Base-by-base conservation (phyloP, 2,888 invertebrate genomes). In the Hemithea aestivaria region DNA sequence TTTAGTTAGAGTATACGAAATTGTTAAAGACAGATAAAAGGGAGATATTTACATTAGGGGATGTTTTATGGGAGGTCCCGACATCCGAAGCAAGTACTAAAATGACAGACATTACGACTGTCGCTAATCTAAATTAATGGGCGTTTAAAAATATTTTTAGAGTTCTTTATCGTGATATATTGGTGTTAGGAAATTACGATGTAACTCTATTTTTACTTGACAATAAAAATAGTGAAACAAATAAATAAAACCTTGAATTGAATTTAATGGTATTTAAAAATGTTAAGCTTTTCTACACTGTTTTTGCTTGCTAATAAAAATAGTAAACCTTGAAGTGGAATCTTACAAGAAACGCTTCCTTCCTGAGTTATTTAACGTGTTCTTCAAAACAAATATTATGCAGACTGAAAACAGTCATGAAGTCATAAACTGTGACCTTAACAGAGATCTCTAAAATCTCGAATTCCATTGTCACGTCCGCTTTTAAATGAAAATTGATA, bases 11-110 rank as follows among this genome's bases (percentile, higher is more conserved):
- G 79, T 80, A 82, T 80, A 83, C 80, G 76, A 82, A 85, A 84
- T 85, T 83, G 83, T 85, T 84, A 82, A 83, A 81, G 83, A 83
- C 76, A 82, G 83, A 84, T 84, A 80, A 83, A 82, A 78, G 79
- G 69, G 71, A 73, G 78, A 77, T 84, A 81, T 83, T 84, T 82
- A 80, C 77, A 77, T 73, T 75, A 73, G 73, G 73, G 73, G 72
- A 75, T 74, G 73, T 74, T 79, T 78, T 79, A 79, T 73, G 74
- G 74, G 75, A 73, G 75, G 74, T 70, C 71, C 66, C 61, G 69
- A 64, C 62, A 61, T 64, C 61, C 62, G 64, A 51, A 58, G 60
- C 61, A 58, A 65, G 66, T 64, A 67, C 68, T 71, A 69, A 72
- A 71, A 66, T 73, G 75, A 75, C 74, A 71, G 69, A 73, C 71